Percentiles rank a stretch among this genome's conserved stretches.
These are phyloP conservation scores for Arctopsyche grandis DNA, from an alignment of 1,140 invertebrate species.

Conservation along the genomic window DNA sequence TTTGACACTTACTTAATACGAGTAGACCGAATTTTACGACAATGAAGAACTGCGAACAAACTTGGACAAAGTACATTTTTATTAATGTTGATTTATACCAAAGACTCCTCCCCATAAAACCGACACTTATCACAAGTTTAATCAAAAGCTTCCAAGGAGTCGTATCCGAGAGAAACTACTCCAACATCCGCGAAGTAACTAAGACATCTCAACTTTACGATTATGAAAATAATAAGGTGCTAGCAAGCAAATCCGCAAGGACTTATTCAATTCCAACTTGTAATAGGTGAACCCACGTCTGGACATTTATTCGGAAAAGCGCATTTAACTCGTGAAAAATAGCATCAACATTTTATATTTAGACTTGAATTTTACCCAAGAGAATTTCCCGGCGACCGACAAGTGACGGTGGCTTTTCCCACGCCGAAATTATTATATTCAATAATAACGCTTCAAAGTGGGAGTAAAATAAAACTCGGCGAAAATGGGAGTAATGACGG, in stretches of 20 bases:
- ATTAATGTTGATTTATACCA: no score
- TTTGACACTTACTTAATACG: no score
- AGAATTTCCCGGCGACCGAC: background rate
- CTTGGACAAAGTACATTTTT: no score
- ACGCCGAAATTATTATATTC: constrained; percentile 9
- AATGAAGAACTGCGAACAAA: no score
- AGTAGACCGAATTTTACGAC: no score
- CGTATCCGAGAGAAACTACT: background rate
- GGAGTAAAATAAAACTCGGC: background rate
- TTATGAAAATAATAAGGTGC: constrained; percentile 26
- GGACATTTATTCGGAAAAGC: no score
- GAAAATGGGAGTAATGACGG: background rate
- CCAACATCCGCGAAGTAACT: background rate
- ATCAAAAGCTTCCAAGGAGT: background rate
- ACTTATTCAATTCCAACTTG: constrained; percentile 19
- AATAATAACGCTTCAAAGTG: constrained; percentile 18
- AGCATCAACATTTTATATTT: no score
- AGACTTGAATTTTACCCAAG: no score
- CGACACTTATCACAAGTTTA: background rate
- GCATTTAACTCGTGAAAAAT: no score
- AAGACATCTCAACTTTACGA: constrained; percentile 17
- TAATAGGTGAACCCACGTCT: background rate
- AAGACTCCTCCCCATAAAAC: background rate
- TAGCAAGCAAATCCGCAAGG: background rate
- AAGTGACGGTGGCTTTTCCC: background rate